Evolutionary conservation across 1,140 invertebrate genomes (phyloP).

Genomic region (Brachionus angularis): DNA sequence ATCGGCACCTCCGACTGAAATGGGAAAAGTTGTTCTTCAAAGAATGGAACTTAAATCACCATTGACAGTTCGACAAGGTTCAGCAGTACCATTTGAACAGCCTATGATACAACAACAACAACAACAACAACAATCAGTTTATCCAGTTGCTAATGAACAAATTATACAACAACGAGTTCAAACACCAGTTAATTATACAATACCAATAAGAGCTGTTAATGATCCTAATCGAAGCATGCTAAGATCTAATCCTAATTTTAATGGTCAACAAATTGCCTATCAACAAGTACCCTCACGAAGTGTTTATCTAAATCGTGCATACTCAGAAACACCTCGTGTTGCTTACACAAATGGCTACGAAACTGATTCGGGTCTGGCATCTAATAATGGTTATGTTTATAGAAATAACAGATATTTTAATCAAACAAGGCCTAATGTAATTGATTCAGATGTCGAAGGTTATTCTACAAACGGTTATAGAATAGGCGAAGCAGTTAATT

Average conservation of each 20-base stretch:
- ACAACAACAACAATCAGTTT: constrained; percentile 21
- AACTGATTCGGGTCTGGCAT: constrained; percentile 30
- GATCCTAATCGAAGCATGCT: no score
- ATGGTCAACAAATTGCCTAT: neutral
- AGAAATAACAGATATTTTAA: neutral
- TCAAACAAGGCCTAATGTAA: constrained; percentile 8
- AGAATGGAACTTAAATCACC: constrained; percentile 41
- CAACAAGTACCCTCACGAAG: constrained; percentile 22
- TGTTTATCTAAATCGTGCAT: constrained; percentile 30
- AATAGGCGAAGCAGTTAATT: constrained; percentile 1
- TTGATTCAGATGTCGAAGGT: no score
- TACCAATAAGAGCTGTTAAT: neutral
- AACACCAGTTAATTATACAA: constrained; percentile 3
- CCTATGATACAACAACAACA: no score
- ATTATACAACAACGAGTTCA: constrained; percentile 20
- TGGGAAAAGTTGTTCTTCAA: constrained; percentile 38
- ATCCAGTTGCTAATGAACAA: constrained; percentile 29
- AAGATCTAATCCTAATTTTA: neutral
- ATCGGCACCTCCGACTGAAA: constrained; percentile 35
- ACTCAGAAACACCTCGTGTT: constrained; percentile 23
- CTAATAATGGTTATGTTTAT: constrained; percentile 7
- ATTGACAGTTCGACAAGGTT: constrained; percentile 24
- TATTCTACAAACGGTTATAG: constrained; percentile 5
- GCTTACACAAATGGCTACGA: constrained; percentile 31
- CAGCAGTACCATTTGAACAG: constrained; percentile 28